These are phyloP conservation scores for Himalopsyche phryganea DNA, from an alignment of 1,140 invertebrate genomes.

Conservation along the genomic window DNA sequence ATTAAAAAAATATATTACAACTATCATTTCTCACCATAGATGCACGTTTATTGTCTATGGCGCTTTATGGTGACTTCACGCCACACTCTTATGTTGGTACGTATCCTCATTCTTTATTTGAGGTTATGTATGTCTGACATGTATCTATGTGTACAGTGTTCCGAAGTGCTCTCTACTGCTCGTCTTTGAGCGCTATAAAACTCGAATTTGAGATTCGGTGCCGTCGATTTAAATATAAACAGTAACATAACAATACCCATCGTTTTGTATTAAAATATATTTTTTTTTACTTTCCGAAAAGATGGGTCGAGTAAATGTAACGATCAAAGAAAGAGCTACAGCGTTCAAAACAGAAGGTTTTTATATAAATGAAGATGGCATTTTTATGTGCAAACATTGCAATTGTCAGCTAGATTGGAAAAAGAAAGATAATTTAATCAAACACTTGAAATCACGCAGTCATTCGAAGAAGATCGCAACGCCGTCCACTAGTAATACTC, in stretches of 20 bases:
- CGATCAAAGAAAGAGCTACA: not conserved
- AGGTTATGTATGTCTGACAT: not conserved
- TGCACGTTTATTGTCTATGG: slow-evolving; percentile 1
- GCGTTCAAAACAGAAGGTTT: not conserved
- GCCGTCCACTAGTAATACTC: not conserved
- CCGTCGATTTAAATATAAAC: not conserved
- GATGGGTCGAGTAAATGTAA: not conserved
- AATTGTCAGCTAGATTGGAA: slow-evolving; percentile 9
- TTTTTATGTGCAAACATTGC: slow-evolving; percentile 9
- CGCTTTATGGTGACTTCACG: slow-evolving; percentile 3
- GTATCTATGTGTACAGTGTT: not conserved
- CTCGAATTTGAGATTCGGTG: not conserved
- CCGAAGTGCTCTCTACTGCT: not conserved
- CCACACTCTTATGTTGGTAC: slow-evolving; percentile 3
- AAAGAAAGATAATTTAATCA: slow-evolving; percentile 9
- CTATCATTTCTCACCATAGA: slow-evolving; percentile 8
- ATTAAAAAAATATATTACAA: slow-evolving; percentile 10
- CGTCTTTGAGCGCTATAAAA: not conserved
- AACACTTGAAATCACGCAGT: slow-evolving; percentile 2
- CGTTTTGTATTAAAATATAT: not conserved
- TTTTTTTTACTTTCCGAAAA: not conserved
- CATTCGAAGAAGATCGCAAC: not conserved
- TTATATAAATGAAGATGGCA: slow-evolving; percentile 6
- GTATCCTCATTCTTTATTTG: not conserved
- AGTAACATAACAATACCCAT: not conserved